phyloP scores from a whole-genome alignment of 2,113 vertebrate species.

The Forbesichthys papilliferus region DNA sequence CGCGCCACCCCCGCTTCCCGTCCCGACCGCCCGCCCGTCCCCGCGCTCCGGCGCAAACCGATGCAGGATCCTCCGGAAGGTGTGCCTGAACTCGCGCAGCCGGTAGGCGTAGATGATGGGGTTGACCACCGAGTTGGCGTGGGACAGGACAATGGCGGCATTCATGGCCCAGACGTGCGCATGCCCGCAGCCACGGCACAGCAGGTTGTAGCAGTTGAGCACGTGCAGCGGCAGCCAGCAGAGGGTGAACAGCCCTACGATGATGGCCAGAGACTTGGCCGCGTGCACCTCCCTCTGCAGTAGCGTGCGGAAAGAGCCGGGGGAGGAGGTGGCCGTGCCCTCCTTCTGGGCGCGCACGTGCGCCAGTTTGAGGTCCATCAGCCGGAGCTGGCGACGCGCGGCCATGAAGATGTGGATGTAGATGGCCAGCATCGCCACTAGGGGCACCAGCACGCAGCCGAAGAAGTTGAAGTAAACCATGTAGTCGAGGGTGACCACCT shows the following conservation, averaged over 20 bases:
- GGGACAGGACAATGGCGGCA: slow-evolving; percentile 90
- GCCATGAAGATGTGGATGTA: slow-evolving; percentile 93
- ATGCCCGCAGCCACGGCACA: slow-evolving; percentile 78
- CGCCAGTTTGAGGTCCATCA: slow-evolving; percentile 83
- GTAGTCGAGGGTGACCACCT: slow-evolving; percentile 91
- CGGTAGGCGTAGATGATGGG: slow-evolving; percentile 96
- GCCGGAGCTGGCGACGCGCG: slow-evolving; percentile 88
- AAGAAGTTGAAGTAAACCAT: slow-evolving; percentile 99
- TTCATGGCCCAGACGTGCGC: slow-evolving; percentile 86
- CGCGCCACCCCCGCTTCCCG: slow-evolving; percentile 20
- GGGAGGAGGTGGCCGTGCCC: neutral
- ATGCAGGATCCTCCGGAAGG: slow-evolving; percentile 88
- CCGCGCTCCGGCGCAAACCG: slow-evolving; percentile 77
- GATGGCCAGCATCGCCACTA: slow-evolving; percentile 89
- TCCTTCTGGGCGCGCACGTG: slow-evolving; percentile 59
- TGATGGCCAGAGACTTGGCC: slow-evolving; percentile 92
- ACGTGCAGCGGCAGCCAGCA: slow-evolving; percentile 95
- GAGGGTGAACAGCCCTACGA: slow-evolving; percentile 91
- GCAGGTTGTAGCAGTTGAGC: slow-evolving; percentile 89
- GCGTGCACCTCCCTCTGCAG: slow-evolving; percentile 93
- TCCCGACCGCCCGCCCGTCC: slow-evolving; percentile 44
- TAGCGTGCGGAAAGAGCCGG: slow-evolving; percentile 72
- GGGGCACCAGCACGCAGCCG: slow-evolving; percentile 86
- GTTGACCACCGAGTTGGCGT: slow-evolving; percentile 94
- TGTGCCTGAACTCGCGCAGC: slow-evolving; percentile 89